Evolutionary conservation across 2,797 vertebrate species (phyloP), one percentile per base, ranked within the genome.

Genomic region (Typhlichthys subterraneus): DNA sequence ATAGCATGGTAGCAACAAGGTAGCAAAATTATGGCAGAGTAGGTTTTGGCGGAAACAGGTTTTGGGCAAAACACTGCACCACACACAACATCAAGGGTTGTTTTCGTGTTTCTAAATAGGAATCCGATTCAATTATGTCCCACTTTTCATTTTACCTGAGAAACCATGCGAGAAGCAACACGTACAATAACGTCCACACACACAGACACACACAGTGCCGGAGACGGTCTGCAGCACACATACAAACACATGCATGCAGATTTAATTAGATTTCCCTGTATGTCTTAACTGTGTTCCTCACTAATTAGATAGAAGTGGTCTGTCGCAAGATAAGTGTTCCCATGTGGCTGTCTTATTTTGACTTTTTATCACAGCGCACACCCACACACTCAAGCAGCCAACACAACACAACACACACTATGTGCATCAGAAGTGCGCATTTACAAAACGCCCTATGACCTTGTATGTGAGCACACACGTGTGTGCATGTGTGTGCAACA

Each of bases 281-380:
- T 82, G 88, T 85, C 75, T 85, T 81, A 53, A 58, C 81, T 69
- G 67, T 72, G 76, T 76, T 87, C 86, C 81, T 75, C 80, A 71
- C 85, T 92, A 93, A 93, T 93, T 92, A 91, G 90, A 91, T 87
- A 88, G 89, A 90, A 90, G 87, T 85, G 87, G 88, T 90, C 68
- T 84, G 85, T 86, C 77, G 71, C 69, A 48, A 82, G 87, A 86
- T 90, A 92, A 92, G 88, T 76, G 84, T 69, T 93, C 84, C 91
- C 92, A 92, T 93, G 88, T 90, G 91, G 84, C 80, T 49, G 33
- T 59, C 80, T 82, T 83, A 82, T 84, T 91, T 82, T 67, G 81
- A 87, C 79, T 87, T 87, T 38, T 86, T 87, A 85, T 77, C 70
- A 64, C 69, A 31, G 71, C 76, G 15, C 61, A 23, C 47, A 55